Evolutionary conservation across 2,113 vertebrate species (phyloP).

Genomic region (Caranx ignobilis): DNA sequence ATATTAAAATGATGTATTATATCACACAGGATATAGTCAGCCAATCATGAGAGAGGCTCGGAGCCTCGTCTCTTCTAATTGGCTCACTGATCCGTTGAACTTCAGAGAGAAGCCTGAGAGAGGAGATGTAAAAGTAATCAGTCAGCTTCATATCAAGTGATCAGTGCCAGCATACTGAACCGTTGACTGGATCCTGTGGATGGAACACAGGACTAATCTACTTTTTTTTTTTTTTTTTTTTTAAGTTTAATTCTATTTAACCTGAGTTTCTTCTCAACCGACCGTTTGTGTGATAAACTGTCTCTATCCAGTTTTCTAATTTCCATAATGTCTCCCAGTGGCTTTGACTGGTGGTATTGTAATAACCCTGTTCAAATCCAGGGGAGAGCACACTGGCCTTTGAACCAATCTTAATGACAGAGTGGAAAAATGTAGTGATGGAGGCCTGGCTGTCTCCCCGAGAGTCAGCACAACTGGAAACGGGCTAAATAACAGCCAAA

Average conservation of each 20-base stretch:
- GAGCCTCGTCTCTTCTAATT: too few relatives aligned
- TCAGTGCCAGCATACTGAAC: constrained; percentile 3
- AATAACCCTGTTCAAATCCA: constrained; percentile 44
- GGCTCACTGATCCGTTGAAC: too few relatives aligned
- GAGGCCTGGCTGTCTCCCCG: background rate
- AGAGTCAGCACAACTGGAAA: constrained; percentile 25
- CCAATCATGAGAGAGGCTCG: too few relatives aligned
- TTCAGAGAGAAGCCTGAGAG: too few relatives aligned
- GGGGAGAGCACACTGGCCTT: constrained; percentile 17
- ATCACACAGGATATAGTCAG: too few relatives aligned
- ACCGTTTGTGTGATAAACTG: constrained; percentile 51
- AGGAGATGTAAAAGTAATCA: constrained; percentile 10
- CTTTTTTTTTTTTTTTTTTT: constrained; percentile 3
- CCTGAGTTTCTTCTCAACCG: background rate
- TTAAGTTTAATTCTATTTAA: constrained; percentile 3
- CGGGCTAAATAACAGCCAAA: constrained; percentile 21
- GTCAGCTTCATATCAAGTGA: background rate
- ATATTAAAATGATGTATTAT: too few relatives aligned
- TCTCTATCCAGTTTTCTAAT: constrained; percentile 53
- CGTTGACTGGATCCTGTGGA: background rate
- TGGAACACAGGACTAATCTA: background rate
- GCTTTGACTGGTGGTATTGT: constrained; percentile 44
- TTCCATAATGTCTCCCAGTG: constrained; percentile 48
- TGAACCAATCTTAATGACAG: constrained; percentile 49
- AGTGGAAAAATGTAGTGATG: constrained; percentile 3